A percentile compares a stretch with the other conserved stretches of the same genome.
These are phyloP conservation scores for Indicator indicator DNA, from an alignment of 2,113 vertebrate genomes.

Conservation along the genomic window DNA sequence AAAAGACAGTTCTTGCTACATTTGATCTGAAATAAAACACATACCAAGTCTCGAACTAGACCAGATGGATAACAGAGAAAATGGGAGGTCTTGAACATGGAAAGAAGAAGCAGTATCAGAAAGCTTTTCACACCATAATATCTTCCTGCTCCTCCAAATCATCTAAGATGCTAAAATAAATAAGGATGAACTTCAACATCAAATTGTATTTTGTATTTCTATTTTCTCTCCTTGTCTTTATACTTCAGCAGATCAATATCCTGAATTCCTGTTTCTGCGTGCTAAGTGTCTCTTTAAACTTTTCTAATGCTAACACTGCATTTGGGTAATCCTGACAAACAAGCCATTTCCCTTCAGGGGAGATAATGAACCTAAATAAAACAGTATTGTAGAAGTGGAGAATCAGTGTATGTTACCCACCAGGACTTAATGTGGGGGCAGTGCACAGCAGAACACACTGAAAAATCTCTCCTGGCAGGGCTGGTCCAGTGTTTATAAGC, in stretches of 20 bases:
- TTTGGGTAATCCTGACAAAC: neutral
- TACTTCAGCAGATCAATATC: neutral
- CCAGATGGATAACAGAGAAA: neutral
- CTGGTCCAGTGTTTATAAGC: neutral
- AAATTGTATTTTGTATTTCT: neutral
- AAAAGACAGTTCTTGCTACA: neutral
- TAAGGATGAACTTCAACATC: neutral
- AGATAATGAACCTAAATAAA: conserved; percentile 2
- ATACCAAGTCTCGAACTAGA: neutral
- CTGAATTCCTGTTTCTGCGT: neutral
- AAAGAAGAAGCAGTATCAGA: neutral
- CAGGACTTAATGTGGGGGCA: neutral
- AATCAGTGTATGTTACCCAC: neutral
- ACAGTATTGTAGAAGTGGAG: neutral
- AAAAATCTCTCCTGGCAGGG: neutral
- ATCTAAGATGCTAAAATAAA: neutral
- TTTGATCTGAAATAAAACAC: neutral
- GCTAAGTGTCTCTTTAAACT: neutral
- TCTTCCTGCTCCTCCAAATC: neutral
- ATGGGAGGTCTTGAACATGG: neutral
- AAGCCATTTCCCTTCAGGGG: neutral
- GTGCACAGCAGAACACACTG: neutral
- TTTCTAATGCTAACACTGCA: neutral
- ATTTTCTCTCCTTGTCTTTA: neutral
- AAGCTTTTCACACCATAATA: neutral